Conservation (phyloP, 2,797 vertebrate genomes). For the Crenuchus spilurus region DNA sequence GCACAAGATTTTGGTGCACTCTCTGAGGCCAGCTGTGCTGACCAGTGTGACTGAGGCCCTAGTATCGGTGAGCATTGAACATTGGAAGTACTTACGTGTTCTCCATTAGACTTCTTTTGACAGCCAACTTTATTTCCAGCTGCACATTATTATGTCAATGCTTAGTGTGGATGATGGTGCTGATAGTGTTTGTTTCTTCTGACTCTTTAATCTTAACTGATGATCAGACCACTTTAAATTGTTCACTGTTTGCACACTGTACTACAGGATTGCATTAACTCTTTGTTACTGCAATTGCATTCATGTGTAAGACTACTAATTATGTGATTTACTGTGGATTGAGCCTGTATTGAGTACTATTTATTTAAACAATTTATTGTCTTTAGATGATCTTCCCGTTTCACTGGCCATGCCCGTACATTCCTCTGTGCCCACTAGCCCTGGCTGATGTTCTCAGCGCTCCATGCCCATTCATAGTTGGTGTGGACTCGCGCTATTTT, state of each 20-base stretch:
- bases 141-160: background rate
- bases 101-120: background rate
- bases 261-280: background rate
- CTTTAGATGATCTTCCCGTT: slow-evolving; percentile 98
- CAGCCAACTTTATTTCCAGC: background rate
- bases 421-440: slow-evolving; percentile 95
- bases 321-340: background rate
- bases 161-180: background rate
- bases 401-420: slow-evolving; percentile 98
- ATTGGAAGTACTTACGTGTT: background rate
- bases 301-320: too few relatives aligned
- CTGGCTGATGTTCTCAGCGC: slow-evolving; percentile 96
- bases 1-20: slow-evolving; percentile 98
- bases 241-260: background rate
- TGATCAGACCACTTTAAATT: background rate
- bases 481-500: slow-evolving; percentile 97
- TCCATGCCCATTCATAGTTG: slow-evolving; percentile 97
- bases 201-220: background rate
- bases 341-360: background rate
- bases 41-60: slow-evolving; percentile 98
- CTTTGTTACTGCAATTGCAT: background rate
- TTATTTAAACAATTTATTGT: background rate
- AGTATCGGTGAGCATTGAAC: slow-evolving; percentile 87
- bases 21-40: slow-evolving; percentile 93
- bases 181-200: background rate